Evolutionary conservation across 2,113 vertebrate species (phyloP).

Genomic region (Toxotes chatareus): DNA sequence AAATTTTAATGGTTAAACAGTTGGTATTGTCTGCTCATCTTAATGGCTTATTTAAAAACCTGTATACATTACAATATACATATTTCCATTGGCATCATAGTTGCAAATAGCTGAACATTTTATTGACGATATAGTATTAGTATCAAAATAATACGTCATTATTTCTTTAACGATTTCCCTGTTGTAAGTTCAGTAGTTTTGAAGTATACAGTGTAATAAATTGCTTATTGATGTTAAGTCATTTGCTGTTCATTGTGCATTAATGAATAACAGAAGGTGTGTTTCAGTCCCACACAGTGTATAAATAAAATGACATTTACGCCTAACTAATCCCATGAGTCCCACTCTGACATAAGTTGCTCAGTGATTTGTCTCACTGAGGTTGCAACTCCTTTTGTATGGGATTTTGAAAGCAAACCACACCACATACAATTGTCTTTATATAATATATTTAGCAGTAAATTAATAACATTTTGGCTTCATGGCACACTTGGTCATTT

Average conservation of each 20-base stretch:
- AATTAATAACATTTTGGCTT: background rate
- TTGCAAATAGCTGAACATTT: constrained; percentile 29
- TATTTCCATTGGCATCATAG: background rate
- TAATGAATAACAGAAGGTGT: constrained; percentile 1
- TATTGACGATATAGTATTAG: constrained; percentile 18
- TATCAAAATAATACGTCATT: constrained; percentile 30
- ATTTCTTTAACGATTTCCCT: constrained; percentile 15
- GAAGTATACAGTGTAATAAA: constrained; percentile 17
- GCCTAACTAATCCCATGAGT: constrained; percentile 29
- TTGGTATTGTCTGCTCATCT: constrained; percentile 8
- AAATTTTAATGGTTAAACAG: background rate
- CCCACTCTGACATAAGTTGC: constrained; percentile 4
- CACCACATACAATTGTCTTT: constrained; percentile 7
- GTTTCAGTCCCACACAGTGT: constrained; percentile 13
- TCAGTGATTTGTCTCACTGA: background rate
- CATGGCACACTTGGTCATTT: background rate
- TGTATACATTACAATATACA: background rate
- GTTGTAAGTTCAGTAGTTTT: constrained; percentile 1
- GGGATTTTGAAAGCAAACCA: constrained; percentile 17
- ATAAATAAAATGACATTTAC: constrained; percentile 8
- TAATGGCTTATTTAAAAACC: background rate
- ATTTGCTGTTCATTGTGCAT: constrained; percentile 18
- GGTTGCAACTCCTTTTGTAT: background rate
- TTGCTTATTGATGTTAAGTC: constrained; percentile 9
- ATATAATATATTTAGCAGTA: constrained; percentile 14